Conservation (phyloP, 2,888 invertebrate species). For the Acrobasis repandana region DNA sequence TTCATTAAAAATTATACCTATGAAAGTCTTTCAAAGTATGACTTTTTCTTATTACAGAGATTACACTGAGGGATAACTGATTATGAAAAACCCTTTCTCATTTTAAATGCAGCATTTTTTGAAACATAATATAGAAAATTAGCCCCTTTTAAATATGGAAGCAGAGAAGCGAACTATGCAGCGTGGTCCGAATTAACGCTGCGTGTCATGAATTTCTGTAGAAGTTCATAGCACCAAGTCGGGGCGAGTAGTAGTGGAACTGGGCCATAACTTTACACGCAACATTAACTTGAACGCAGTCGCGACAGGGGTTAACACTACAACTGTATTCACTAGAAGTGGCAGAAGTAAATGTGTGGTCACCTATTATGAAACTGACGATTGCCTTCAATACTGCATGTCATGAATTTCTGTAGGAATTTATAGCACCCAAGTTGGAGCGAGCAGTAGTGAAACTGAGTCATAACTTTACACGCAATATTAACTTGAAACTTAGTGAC, state of each 20-base stretch:
- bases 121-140: conserved; percentile 5
- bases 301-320: conserved; percentile 54
- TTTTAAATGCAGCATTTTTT: too few relatives aligned
- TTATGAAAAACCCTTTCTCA: too few relatives aligned
- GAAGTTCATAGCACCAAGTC: conserved; percentile 61
- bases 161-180: conserved; percentile 20
- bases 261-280: conserved; percentile 75
- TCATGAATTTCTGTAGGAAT: background rate
- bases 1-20: too few relatives aligned
- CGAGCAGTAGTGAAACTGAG: conserved; percentile 66
- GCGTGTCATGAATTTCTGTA: conserved; percentile 64
- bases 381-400: background rate
- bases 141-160: conserved; percentile 17
- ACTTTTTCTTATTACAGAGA: too few relatives aligned
- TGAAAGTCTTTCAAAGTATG: too few relatives aligned
- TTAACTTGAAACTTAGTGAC: conserved; percentile 69
- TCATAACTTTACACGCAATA: conserved; percentile 78
- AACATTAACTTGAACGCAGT: conserved; percentile 73
- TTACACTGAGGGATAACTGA: too few relatives aligned
- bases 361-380: too few relatives aligned
- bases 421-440: conserved; percentile 59
- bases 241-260: conserved; percentile 66
- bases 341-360: conserved; percentile 2
- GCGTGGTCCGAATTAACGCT: conserved; percentile 52
- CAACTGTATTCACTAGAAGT: conserved; percentile 31